A percentile compares a stretch with the other conserved stretches of the same genome.
These are phyloP conservation scores for Plestiodon gilberti DNA, from an alignment of 2,113 vertebrate species.

Conservation along the genomic window DNA sequence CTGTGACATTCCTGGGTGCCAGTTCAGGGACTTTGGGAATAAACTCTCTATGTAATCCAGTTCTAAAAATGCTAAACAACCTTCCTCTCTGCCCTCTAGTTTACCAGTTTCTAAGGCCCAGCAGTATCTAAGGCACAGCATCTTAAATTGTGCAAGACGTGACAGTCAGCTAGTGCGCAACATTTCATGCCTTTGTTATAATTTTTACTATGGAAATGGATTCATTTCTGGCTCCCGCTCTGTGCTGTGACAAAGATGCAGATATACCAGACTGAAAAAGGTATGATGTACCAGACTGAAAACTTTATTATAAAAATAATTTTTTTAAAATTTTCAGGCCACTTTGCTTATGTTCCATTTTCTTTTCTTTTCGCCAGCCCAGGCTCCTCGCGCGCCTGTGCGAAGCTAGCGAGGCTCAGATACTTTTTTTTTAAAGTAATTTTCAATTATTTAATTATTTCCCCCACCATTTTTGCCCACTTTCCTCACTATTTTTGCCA, in stretches of 20 bases:
- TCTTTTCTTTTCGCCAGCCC: too few relatives aligned
- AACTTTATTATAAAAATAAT: too few relatives aligned
- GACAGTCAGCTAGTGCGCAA: slow-evolving; percentile 53
- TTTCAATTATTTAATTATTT: too few relatives aligned
- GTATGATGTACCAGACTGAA: too few relatives aligned
- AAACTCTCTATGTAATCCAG: background rate
- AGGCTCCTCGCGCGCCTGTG: too few relatives aligned
- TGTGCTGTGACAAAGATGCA: slow-evolving; percentile 68
- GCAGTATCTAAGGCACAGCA: slow-evolving; percentile 13
- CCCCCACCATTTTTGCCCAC: too few relatives aligned
- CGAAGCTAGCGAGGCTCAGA: too few relatives aligned
- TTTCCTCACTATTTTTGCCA: too few relatives aligned
- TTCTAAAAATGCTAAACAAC: background rate
- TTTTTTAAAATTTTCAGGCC: too few relatives aligned
- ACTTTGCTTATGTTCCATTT: too few relatives aligned
- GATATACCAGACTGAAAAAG: background rate
- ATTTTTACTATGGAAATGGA: slow-evolving; percentile 67
- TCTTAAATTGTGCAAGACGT: slow-evolving; percentile 50
- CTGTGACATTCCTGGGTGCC: background rate
- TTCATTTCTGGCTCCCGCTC: slow-evolving; percentile 58
- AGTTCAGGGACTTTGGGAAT: accelerated
- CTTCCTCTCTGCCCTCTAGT: background rate
- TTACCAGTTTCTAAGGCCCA: slow-evolving; percentile 36
- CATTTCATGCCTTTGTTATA: slow-evolving; percentile 68
- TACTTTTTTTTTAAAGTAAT: too few relatives aligned